These are phyloP conservation scores for Cheilosia vernalis DNA, from an alignment of 2,888 invertebrate genomes.

Conservation along the genomic window DNA sequence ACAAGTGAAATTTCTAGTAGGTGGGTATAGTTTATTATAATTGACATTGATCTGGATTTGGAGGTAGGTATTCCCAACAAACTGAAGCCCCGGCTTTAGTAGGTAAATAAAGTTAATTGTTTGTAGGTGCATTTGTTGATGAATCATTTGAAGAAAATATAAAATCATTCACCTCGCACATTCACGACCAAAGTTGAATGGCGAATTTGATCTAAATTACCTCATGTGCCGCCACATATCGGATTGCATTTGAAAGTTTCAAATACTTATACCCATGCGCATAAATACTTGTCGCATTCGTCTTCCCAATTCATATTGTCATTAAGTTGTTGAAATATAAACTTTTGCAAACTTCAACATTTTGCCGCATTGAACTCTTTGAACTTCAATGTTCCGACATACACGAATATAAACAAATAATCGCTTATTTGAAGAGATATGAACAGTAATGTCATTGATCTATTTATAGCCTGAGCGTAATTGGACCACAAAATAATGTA, in stretches of 20 bases:
- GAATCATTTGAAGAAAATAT: conserved; percentile 20
- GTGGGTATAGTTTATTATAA: too few species aligned
- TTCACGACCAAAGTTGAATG: conserved; percentile 4
- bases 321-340: conserved; percentile 9
- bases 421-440: conserved; percentile 16
- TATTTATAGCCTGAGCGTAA: conserved; percentile 31
- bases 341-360: conserved; percentile 28
- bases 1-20: too few species aligned
- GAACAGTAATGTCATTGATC: conserved; percentile 39
- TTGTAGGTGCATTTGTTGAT: neutral
- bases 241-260: conserved; percentile 3
- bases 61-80: too few species aligned
- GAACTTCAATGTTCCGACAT: conserved; percentile 13
- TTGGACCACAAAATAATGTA: conserved; percentile 8
- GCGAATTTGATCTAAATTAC: conserved; percentile 19
- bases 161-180: conserved; percentile 22
- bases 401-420: conserved; percentile 14
- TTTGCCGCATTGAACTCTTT: conserved; percentile 43
- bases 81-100: too few species aligned
- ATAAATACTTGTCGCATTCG: neutral
- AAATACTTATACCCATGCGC: neutral
- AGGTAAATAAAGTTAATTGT: too few species aligned
- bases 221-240: conserved; percentile 12
- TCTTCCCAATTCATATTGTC: conserved; percentile 10
- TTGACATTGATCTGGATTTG: too few species aligned